These are phyloP conservation scores for Acleris laterana DNA, from an alignment of 2,888 invertebrate genomes.

Conservation along the genomic window DNA sequence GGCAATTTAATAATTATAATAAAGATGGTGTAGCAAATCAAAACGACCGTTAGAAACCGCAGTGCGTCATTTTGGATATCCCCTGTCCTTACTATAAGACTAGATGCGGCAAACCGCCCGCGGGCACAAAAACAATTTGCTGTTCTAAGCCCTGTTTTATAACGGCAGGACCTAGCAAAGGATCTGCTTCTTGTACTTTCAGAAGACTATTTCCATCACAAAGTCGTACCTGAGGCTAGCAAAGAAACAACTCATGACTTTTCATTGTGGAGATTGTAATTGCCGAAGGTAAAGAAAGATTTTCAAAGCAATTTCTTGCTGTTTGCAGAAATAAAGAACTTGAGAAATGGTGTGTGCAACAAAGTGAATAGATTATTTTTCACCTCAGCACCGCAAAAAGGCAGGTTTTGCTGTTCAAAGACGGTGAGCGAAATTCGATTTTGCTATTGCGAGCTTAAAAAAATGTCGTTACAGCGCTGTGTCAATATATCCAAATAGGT, in stretches of 20 bases:
- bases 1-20: too few species aligned
- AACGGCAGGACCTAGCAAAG: conserved; percentile 60
- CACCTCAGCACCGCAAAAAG: too few species aligned
- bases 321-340: not conserved
- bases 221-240: conserved; percentile 66
- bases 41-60: not conserved
- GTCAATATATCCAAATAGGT: too few species aligned
- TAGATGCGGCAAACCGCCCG: conserved; percentile 62
- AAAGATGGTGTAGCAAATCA: not conserved
- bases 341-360: not conserved
- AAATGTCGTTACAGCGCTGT: too few species aligned
- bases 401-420: too few species aligned
- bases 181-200: conserved; percentile 57
- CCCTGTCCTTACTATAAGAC: conserved; percentile 30
- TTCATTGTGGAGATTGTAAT: conserved; percentile 34
- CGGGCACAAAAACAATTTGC: conserved; percentile 81
- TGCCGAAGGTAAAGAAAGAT: conserved; percentile 34
- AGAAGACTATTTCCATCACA: conserved; percentile 72
- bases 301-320: not conserved
- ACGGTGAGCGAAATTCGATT: too few species aligned
- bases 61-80: conserved; percentile 26
- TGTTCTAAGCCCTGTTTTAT: conserved; percentile 67
- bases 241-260: conserved; percentile 41
- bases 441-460: too few species aligned
- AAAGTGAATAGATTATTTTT: too few species aligned